Evolutionary conservation across 2,888 invertebrate genomes (phyloP).

Genomic region (Aporophyla lueneburgensis): DNA sequence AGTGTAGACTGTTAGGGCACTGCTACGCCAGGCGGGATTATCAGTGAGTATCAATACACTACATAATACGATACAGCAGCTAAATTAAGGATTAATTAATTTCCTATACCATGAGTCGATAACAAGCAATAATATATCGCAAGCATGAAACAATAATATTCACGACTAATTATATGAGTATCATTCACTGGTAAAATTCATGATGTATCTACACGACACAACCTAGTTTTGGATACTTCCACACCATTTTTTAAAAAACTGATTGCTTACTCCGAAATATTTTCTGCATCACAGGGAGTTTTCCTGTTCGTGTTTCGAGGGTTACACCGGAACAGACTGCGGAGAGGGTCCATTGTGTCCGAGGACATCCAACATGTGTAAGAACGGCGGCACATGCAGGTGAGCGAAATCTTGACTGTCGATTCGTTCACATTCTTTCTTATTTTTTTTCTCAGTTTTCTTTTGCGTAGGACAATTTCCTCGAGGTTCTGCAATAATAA

Average conservation of each 20-base stretch:
- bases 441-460: neutral
- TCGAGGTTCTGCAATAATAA: neutral
- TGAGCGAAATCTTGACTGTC: constrained; percentile 83
- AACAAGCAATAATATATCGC: too few relatives aligned
- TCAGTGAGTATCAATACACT: constrained; percentile 91
- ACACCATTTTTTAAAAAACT: constrained; percentile 19
- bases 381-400: constrained; percentile 96
- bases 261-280: constrained; percentile 29
- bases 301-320: constrained; percentile 94
- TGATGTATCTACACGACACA: neutral
- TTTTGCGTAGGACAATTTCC: neutral
- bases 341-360: constrained; percentile 95
- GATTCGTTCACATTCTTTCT: neutral
- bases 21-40: constrained; percentile 94
- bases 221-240: constrained; percentile 31
- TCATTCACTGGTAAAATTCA: constrained; percentile 70
- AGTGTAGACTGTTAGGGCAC: constrained; percentile 96
- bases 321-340: constrained; percentile 95
- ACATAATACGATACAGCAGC: too few relatives aligned
- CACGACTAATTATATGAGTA: constrained; percentile 27
- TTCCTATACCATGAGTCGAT: neutral
- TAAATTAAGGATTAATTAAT: neutral
- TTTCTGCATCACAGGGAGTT: constrained; percentile 91
- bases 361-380: constrained; percentile 91
- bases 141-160: neutral